A percentile compares a stretch with the other conserved stretches of the same genome.
Conservation (phyloP, 2,113 vertebrate species). For the Phocoena sinus region DNA sequence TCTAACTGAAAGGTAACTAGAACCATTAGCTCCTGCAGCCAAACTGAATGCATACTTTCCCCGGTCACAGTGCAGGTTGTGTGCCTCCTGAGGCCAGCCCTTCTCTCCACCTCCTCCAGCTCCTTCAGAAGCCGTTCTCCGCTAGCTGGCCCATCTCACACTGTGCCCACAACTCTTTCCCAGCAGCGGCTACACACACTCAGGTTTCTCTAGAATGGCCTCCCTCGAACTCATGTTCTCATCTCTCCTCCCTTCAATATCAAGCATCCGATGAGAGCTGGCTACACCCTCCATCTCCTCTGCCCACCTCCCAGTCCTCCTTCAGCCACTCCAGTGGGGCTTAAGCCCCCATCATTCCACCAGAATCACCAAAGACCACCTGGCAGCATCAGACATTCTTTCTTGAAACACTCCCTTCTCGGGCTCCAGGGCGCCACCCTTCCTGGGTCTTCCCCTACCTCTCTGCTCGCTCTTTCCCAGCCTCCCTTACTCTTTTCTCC, state of each 20-base stretch:
- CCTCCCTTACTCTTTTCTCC: neutral
- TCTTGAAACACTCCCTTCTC: neutral
- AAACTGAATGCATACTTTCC: neutral
- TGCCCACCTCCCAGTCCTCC: neutral
- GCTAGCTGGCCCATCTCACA: neutral
- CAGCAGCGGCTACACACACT: neutral
- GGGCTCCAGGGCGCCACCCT: neutral
- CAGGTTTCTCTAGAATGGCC: neutral
- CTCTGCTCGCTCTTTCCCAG: neutral
- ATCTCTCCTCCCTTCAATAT: neutral
- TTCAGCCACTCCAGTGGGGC: neutral
- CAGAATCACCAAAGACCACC: neutral
- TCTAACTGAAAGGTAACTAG: neutral
- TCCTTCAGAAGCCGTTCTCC: neutral
- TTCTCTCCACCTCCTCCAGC: neutral
- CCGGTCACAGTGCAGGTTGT: neutral
- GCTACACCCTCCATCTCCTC: neutral
- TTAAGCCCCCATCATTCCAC: neutral
- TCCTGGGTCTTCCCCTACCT: neutral
- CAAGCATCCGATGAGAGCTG: neutral
- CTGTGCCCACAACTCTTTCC: neutral
- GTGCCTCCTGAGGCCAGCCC: neutral
- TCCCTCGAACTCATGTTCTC: neutral
- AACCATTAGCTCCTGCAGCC: neutral
- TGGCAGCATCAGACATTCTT: neutral